Evolutionary conservation across 2,113 vertebrate species (phyloP).

Genomic region (Petrocephalus zakoni): DNA sequence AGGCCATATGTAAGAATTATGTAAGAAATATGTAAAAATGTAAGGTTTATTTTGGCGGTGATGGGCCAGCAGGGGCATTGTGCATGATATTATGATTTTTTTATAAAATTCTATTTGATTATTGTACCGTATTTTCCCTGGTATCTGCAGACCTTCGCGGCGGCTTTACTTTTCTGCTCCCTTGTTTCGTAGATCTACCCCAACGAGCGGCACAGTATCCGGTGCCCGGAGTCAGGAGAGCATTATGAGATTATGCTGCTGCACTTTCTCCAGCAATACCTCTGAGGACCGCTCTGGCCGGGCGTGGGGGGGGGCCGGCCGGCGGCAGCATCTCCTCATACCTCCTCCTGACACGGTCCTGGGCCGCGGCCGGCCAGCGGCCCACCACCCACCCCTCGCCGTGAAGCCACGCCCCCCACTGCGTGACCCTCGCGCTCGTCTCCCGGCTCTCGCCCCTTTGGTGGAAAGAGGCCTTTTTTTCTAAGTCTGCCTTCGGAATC

Average conservation of each 20-base stretch:
- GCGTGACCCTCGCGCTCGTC: background rate
- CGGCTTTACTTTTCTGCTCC: background rate
- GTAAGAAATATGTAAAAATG: background rate
- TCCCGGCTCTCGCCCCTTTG: background rate
- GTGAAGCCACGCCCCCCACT: background rate
- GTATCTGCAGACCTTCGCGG: background rate
- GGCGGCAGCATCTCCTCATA: background rate
- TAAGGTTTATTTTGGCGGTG: background rate
- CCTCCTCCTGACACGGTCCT: background rate
- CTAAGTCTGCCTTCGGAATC: background rate
- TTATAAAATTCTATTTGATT: no score
- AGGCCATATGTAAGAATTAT: no score
- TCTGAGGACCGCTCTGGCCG: constrained; percentile 69
- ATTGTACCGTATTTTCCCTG: background rate
- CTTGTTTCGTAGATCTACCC: constrained; percentile 80
- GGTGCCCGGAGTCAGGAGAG: constrained; percentile 96
- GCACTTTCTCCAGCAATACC: constrained; percentile 97
- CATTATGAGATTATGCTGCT: constrained; percentile 98
- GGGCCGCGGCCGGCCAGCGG: background rate
- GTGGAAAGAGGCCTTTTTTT: background rate
- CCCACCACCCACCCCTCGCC: background rate
- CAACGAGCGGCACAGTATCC: constrained; percentile 97
- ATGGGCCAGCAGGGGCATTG: background rate
- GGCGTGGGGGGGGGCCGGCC: constrained; percentile 25
- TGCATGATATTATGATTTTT: background rate